Conservation (phyloP, 2,113 vertebrate species). For the Baryphthengus martii region DNA sequence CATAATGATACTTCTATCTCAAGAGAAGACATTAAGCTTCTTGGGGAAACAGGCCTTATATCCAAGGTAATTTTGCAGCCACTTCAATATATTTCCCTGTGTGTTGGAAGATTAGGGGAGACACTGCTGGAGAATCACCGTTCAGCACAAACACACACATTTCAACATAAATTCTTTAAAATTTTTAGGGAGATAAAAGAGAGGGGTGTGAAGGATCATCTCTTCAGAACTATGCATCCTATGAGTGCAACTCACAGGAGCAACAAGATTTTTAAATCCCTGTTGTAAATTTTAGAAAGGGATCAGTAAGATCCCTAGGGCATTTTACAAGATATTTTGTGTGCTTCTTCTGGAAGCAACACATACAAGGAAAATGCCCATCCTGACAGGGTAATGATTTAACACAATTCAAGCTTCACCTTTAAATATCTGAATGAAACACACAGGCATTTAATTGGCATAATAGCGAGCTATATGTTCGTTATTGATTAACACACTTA, state of each 20-base stretch:
- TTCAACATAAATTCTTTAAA: background rate
- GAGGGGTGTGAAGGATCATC: background rate
- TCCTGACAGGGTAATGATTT: background rate
- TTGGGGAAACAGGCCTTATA: background rate
- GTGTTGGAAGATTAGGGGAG: background rate
- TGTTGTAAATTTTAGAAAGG: background rate
- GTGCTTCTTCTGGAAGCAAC: background rate
- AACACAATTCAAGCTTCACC: constrained; percentile 25
- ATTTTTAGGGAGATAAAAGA: background rate
- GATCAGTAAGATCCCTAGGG: background rate
- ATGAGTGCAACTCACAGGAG: background rate
- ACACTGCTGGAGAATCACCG: background rate
- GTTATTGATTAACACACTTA: constrained; percentile 53
- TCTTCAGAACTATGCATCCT: background rate
- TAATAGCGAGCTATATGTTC: constrained; percentile 24
- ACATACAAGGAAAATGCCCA: background rate
- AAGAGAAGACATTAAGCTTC: background rate
- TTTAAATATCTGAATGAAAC: background rate
- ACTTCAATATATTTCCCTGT: background rate
- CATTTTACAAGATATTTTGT: background rate
- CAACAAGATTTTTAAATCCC: background rate
- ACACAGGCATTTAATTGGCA: constrained; percentile 36
- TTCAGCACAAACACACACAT: background rate
- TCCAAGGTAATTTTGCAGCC: background rate
- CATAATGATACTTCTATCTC: background rate